Conservation (phyloP, 2,113 vertebrate species). For the Chionis minor region DNA sequence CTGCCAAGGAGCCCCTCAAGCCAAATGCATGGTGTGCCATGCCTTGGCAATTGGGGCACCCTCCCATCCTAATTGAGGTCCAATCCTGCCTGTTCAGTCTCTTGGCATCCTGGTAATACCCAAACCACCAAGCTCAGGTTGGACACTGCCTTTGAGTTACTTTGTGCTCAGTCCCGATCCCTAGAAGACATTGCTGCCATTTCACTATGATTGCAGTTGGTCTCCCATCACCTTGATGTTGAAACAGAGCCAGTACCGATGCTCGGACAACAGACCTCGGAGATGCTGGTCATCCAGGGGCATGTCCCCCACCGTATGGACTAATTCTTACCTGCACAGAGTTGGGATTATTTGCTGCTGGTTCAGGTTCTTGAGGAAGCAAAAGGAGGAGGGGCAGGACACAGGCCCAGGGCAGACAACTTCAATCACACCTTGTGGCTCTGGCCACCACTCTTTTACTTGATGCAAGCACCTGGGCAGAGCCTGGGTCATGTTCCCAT, state of each 20-base stretch:
- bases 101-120: background rate
- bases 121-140: background rate
- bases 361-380: background rate
- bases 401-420: background rate
- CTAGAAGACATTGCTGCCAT: background rate
- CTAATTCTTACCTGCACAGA: background rate
- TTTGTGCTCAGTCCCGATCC: background rate
- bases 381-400: background rate
- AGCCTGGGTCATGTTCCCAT: accelerated
- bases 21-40: background rate
- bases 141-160: background rate
- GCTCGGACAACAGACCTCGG: background rate
- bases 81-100: background rate
- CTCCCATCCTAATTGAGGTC: background rate
- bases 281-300: background rate
- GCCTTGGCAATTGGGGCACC: background rate
- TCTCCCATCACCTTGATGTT: background rate
- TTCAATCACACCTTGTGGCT: background rate
- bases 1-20: background rate
- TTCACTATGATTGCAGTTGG: accelerated
- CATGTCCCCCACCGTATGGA: background rate
- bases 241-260: background rate
- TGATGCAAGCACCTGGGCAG: background rate
- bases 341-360: background rate
- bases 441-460: background rate